Percentiles rank a stretch among this genome's conserved stretches.
These are phyloP conservation scores for Tauraco hartlaubi DNA, from an alignment of 2,797 vertebrate species.

Conservation along the genomic window DNA sequence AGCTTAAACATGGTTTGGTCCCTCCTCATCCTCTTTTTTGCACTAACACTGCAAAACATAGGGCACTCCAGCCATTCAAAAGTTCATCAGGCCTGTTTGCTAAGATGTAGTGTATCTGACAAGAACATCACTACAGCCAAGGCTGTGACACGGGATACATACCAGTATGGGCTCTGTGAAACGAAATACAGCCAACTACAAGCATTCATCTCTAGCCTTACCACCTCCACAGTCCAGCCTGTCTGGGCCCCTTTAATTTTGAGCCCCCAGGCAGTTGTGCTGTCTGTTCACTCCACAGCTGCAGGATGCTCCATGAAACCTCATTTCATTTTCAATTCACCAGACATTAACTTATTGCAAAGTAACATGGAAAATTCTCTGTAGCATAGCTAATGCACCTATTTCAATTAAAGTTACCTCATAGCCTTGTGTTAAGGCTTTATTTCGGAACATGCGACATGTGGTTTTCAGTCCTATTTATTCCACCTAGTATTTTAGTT, in stretches of 20 bases:
- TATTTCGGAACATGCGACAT: not conserved
- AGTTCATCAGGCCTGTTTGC: not conserved
- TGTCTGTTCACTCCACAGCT: not conserved
- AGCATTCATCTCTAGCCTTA: not conserved
- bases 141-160: not conserved
- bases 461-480: not conserved
- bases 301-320: not conserved
- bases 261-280: not conserved
- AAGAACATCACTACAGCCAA: not conserved
- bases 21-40: not conserved
- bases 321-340: not conserved
- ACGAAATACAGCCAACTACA: not conserved
- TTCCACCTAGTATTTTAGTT: not conserved
- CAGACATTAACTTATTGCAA: not conserved
- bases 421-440: not conserved
- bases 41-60: slow-evolving; percentile 8
- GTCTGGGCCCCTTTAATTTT: not conserved
- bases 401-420: not conserved
- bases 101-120: not conserved
- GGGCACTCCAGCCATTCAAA: not conserved
- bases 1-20: not conserved
- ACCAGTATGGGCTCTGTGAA: not conserved
- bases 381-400: not conserved
- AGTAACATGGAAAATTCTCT: not conserved
- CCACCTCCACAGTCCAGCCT: not conserved